Base-by-base conservation (phyloP, 2,888 invertebrate genomes). In the Bellardia pandia region DNA sequence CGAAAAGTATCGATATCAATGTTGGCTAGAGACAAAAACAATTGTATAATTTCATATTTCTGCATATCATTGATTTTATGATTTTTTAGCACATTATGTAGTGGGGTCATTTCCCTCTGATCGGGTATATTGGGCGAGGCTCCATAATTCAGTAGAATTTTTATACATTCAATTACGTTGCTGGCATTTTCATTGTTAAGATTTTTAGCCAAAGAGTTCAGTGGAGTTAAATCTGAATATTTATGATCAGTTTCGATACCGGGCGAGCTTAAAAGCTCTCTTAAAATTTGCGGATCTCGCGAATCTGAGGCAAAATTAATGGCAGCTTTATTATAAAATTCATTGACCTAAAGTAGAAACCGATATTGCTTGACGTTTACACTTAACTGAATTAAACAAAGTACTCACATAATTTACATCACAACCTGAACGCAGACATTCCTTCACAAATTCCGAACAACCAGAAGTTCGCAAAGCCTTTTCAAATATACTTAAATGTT, bases 1-100 rank as follows among this genome's bases (percentile, higher is more conserved):
- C 93, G 91, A 87, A 91, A 93, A 51, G 90, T 93, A 62, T 94
- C 94, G 4, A 92, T 90, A 87, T 93, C 93, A 58, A 94, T 76
- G 2, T 90, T 88, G 3, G 89, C 78, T 23, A 91, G 89, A 0
- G 88, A 76, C 2, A 94, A 84, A 13, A 93, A 92, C 72, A 92
- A 88, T 82, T 90, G 85, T 8, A 93, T 88, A 13, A 93, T 58
- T 45, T 91, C 89, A 4, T 88, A 86, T 83, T 90, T 90, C 42
- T 89, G 90, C 0, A 64, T 80, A 0, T 81, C 81, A 3, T 89
- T 85, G 4, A 93, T 81, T 69, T 91, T 91, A 7, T 88, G 90
- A 84, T 91, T 93, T 64, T 91, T 91, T 1, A 92, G 86, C 42
- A 93, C 90, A 74, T 92, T 90, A 33, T 92, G 90, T 78, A 93